phyloP scores from a whole-genome alignment of 2,113 vertebrate species.

The Triplophysa tibetana region DNA sequence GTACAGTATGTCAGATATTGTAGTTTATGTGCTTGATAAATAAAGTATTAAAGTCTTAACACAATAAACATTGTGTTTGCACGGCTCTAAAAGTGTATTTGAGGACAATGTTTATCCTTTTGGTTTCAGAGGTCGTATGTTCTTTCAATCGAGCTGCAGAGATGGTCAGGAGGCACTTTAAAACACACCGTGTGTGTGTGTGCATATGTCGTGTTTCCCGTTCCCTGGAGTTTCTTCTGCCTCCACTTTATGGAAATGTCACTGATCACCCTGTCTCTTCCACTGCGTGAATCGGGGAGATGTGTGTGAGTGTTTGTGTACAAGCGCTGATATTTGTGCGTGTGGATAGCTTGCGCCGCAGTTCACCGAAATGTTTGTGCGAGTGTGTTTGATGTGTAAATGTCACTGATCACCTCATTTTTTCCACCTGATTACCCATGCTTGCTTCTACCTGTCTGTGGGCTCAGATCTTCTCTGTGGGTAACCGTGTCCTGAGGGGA shows the following conservation, averaged over 20 bases:
- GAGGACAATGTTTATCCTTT: constrained; percentile 16
- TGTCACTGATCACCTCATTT: constrained; percentile 45
- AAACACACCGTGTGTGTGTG: constrained; percentile 6
- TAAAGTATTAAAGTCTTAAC: background rate
- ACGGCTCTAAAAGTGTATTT: background rate
- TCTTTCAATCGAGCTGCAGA: background rate
- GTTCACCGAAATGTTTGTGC: constrained; percentile 35
- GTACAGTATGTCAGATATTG: background rate
- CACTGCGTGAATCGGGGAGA: constrained; percentile 15
- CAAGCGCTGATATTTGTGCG: background rate
- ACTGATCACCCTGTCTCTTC: constrained; percentile 42
- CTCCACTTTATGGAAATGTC: constrained; percentile 45
- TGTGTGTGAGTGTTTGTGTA: constrained; percentile 17
- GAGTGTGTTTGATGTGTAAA: constrained; percentile 40
- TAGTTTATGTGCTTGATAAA: background rate
- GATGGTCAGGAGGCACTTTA: constrained; percentile 33
- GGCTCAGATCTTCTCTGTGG: constrained; percentile 34
- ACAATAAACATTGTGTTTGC: background rate
- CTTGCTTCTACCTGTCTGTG: constrained; percentile 35
- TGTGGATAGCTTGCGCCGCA: constrained; percentile 7
- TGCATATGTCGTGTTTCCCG: constrained; percentile 2
- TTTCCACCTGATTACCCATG: constrained; percentile 41
- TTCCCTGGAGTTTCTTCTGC: constrained; percentile 22
- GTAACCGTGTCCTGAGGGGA: constrained; percentile 18
- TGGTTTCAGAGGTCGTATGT: background rate